These are phyloP conservation scores for Pachliopta kotzebuea DNA, from an alignment of 2,888 invertebrate genomes.

Conservation along the genomic window DNA sequence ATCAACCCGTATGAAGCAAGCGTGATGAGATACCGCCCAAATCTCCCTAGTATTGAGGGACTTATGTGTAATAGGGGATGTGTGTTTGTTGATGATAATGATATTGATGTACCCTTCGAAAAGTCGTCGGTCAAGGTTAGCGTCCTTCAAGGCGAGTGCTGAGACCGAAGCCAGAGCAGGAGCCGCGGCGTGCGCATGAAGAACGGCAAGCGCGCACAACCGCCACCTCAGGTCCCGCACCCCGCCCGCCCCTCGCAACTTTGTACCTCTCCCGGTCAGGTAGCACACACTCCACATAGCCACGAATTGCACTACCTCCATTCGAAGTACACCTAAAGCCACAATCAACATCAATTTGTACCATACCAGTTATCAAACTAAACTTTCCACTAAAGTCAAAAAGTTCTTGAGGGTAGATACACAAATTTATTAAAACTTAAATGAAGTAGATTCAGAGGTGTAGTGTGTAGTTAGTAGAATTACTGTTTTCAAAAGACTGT, in stretches of 20 bases:
- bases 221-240: constrained; percentile 36
- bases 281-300: constrained; percentile 53
- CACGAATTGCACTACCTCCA: constrained; percentile 44
- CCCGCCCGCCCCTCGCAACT: constrained; percentile 35
- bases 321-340: constrained; percentile 46
- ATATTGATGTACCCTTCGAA: constrained; percentile 42
- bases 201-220: constrained; percentile 36
- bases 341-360: not conserved
- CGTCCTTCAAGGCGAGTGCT: constrained; percentile 38
- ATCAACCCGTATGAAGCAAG: too few relatives aligned
- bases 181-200: constrained; percentile 47
- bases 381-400: too few relatives aligned
- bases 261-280: constrained; percentile 37
- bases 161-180: constrained; percentile 44
- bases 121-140: constrained; percentile 37
- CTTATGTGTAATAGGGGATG: too few relatives aligned
- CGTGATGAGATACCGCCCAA: too few relatives aligned
- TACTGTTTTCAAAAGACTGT: too few relatives aligned
- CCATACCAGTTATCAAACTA: too few relatives aligned
- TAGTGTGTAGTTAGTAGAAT: too few relatives aligned
- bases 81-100: too few relatives aligned
- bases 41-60: too few relatives aligned
- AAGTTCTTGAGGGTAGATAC: too few relatives aligned
- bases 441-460: too few relatives aligned
- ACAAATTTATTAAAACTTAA: too few relatives aligned